Percentiles rank a stretch among this genome's conserved stretches.
phyloP scores from a whole-genome alignment of 2,113 vertebrate species.

The Coryphaenoides rupestris region DNA sequence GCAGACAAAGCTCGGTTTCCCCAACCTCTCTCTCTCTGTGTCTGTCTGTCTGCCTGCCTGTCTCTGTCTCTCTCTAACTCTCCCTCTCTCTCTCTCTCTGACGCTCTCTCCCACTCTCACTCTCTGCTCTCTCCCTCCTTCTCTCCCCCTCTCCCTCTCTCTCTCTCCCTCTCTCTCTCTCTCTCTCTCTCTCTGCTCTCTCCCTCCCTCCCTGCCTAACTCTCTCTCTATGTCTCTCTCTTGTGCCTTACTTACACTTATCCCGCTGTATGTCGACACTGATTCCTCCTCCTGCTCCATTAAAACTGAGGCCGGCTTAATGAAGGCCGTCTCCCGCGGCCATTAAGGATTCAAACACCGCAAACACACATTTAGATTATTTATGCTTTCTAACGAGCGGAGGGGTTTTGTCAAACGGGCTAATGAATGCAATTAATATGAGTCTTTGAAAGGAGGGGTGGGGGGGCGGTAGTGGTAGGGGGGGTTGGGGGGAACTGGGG shows the following conservation, averaged over 20 bases:
- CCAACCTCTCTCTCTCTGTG: conserved; percentile 8
- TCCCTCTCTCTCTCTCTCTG: no score
- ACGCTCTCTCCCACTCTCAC: no score
- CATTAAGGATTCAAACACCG: background rate
- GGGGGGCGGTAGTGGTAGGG: no score
- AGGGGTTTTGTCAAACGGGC: conserved; percentile 13
- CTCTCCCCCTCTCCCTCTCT: background rate
- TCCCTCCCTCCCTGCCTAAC: background rate
- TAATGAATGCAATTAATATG: conserved; percentile 25
- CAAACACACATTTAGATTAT: conserved; percentile 8
- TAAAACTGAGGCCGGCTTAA: background rate
- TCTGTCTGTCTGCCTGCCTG: no score
- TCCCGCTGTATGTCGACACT: no score
- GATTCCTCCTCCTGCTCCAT: no score
- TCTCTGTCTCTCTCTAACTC: no score
- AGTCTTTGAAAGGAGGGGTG: no score
- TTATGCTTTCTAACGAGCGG: conserved; percentile 14
- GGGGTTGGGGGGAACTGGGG: no score
- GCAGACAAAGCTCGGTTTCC: no score
- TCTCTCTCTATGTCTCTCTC: background rate
- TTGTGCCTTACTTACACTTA: background rate
- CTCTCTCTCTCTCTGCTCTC: no score
- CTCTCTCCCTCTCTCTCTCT: background rate
- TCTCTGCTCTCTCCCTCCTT: no score
- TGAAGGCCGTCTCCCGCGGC: background rate